phyloP scores from a whole-genome alignment of 2,797 vertebrate genomes.

The Heliangelus exortis region DNA sequence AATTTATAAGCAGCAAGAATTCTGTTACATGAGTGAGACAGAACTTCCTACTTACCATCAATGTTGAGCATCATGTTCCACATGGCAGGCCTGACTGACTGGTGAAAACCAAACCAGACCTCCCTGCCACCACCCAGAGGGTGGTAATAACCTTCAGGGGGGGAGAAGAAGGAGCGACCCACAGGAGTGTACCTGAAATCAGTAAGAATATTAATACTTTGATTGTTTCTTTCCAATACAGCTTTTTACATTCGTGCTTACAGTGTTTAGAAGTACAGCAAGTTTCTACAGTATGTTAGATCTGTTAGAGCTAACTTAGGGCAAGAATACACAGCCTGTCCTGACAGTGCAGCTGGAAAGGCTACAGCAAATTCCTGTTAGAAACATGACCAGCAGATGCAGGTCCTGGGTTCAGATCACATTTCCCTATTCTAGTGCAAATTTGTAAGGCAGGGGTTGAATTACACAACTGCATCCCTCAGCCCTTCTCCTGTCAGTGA shows the following conservation, averaged over 20 bases:
- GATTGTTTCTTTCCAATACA: neutral
- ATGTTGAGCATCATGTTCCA: slow-evolving; percentile 99
- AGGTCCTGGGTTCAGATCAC: slow-evolving; percentile 18
- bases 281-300: neutral
- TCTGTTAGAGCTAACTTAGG: neutral
- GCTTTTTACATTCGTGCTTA: neutral
- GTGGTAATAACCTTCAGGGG: slow-evolving; percentile 97
- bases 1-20: neutral
- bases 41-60: slow-evolving; percentile 82
- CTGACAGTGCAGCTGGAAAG: neutral
- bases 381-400: slow-evolving; percentile 57
- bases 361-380: neutral
- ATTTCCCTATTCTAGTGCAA: slow-evolving; percentile 51
- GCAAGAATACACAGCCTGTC: neutral
- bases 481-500: neutral
- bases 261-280: neutral
- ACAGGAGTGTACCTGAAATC: slow-evolving; percentile 94
- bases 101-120: slow-evolving; percentile 97
- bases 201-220: neutral
- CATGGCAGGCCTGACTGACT: slow-evolving; percentile 96
- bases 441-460: slow-evolving; percentile 32
- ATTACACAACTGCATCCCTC: slow-evolving; percentile 23
- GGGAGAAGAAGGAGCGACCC: slow-evolving; percentile 97
- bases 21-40: neutral
- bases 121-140: slow-evolving; percentile 93